These are phyloP conservation scores for Montifringilla adamsi DNA, from an alignment of 2,113 vertebrate genomes.

Conservation along the genomic window DNA sequence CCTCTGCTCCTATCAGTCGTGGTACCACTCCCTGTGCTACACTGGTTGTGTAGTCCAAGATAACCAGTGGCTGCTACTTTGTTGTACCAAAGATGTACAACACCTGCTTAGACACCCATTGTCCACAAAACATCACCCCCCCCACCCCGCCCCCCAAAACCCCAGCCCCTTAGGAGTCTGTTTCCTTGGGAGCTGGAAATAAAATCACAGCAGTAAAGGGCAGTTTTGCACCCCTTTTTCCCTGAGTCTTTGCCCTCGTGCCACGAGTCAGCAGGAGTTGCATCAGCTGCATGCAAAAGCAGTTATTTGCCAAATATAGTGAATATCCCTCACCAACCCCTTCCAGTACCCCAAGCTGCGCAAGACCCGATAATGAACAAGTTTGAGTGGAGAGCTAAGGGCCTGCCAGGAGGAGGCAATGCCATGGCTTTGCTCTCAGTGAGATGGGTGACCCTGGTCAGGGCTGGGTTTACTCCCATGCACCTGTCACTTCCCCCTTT, in stretches of 20 bases:
- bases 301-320: neutral
- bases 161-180: too few species aligned
- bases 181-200: neutral
- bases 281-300: neutral
- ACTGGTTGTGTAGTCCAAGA: neutral
- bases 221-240: neutral
- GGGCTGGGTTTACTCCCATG: neutral
- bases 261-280: neutral
- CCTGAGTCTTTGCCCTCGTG: fast-evolving
- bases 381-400: neutral
- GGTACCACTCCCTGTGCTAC: neutral
- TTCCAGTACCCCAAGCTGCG: neutral
- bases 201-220: neutral
- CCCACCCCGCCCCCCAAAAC: fast-evolving
- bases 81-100: neutral
- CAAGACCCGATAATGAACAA: neutral
- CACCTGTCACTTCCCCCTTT: neutral
- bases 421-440: fast-evolving
- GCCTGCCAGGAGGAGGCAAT: neutral
- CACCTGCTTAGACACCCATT: neutral
- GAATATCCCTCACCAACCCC: neutral
- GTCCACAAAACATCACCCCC: neutral
- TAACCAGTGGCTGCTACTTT: neutral
- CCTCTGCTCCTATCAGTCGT: fast-evolving
- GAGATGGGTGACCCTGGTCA: fast-evolving